Evolutionary conservation across 2,888 invertebrate genomes (phyloP), one percentile per base, ranked within the genome.

Genomic region (Spodoptera picta): DNA sequence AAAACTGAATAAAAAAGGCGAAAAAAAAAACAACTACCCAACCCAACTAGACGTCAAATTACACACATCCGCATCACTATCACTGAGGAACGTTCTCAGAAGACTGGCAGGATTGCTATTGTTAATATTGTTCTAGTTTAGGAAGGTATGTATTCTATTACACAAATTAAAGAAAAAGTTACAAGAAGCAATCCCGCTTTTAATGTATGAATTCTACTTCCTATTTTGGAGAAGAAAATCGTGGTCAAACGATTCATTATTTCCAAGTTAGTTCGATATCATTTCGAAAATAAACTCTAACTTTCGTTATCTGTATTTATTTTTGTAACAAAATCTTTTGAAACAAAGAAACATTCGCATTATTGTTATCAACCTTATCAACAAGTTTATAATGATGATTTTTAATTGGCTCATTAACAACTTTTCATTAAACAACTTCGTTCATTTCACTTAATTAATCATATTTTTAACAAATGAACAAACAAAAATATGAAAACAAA

Each of bases 371-470:
- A 43, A 43, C 42, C 11, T 46, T 52, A 61, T 53, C 64, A 49
- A 27, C 43, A 72, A 72, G 43, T 71, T 67, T n/a, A 42, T 55
- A 55, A 55, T 55, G 43, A 47, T 54, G 54, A 41, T 54, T 54
- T 41, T 27, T 67, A 71, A 65, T 71, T 65, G 44, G 14, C 56
- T 72, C 73, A 56, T 72, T 56, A 49, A n/a, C 4, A 56, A 65
- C 44, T 72, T 36, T 65, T 42, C 10, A 48, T 36, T 56, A 24
- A 48, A 44, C n/a, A 19, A 56, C 42, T 56, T 65, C 52, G 5
- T 64, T 46, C 14, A 41, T 31, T 46, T 46, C 45, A 64, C 53
- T 67, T 53, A 43, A 54, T 71, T 50, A 71, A 19, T 54, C 53
- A 71, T 54, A 43, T 24, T 71, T 54, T 54, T 54, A 36, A 71